Conservation (phyloP, 2,888 invertebrate species). For the Maniola hyperantus region DNA sequence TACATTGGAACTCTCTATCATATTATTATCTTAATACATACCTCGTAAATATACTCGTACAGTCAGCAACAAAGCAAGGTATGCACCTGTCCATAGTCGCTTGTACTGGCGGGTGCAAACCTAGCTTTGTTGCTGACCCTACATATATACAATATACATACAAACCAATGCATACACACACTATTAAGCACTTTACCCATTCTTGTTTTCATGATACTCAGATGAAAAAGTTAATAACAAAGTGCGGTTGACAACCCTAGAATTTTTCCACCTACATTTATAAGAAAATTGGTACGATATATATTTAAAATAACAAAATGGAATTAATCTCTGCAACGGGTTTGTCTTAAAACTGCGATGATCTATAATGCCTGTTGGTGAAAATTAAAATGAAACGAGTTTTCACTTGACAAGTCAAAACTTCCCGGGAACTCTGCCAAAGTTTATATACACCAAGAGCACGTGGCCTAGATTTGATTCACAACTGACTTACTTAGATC, state of each 20-base stretch:
- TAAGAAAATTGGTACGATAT: constrained; percentile 22
- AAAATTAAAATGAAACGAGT: constrained; percentile 29
- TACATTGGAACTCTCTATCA: too few relatives aligned
- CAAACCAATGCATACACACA: too few relatives aligned
- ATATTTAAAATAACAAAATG: constrained; percentile 28
- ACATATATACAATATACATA: too few relatives aligned
- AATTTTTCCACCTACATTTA: not conserved
- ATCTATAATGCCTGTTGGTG: constrained; percentile 21
- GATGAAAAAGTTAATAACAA: not conserved
- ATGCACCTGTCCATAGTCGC: too few relatives aligned
- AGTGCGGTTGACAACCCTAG: constrained; percentile 2
- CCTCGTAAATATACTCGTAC: too few relatives aligned
- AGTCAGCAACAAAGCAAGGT: too few relatives aligned
- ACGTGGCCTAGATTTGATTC: not conserved
- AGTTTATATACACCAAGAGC: constrained; percentile 25
- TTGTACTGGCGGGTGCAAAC: too few relatives aligned
- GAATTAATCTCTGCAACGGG: constrained; percentile 8
- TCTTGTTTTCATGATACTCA: too few relatives aligned
- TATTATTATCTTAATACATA: too few relatives aligned
- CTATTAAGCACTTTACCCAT: too few relatives aligned
- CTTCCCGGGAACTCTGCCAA: constrained; percentile 37
- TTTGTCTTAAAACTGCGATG: constrained; percentile 26
- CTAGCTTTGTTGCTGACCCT: too few relatives aligned
- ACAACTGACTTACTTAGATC: too few relatives aligned
- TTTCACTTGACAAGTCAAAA: constrained; percentile 36